Evolutionary conservation across 2,888 invertebrate species (phyloP).

Genomic region (Brachypalpus laphriformis): DNA sequence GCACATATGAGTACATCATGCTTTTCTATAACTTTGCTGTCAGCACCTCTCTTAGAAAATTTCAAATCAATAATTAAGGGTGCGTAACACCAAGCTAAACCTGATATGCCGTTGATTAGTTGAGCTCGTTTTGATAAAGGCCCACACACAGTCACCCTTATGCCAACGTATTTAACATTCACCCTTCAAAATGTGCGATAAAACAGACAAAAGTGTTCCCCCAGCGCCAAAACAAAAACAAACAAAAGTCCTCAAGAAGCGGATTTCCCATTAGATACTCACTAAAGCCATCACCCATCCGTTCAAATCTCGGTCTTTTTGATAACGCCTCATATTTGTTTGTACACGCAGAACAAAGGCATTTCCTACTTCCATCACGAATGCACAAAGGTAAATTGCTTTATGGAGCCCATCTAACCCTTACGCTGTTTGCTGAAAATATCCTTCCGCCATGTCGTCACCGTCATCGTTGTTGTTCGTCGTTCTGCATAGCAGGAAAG

Average conservation of each 20-base stretch:
- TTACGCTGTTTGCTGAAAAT: conserved; percentile 57
- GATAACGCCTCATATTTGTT: conserved; percentile 72
- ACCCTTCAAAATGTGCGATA: conserved; percentile 31
- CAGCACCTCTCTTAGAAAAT: neutral
- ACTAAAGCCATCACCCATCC: conserved; percentile 68
- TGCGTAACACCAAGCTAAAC: conserved; percentile 17
- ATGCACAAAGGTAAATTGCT: conserved; percentile 73
- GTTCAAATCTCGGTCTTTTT: conserved; percentile 65
- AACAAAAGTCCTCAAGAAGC: conserved; percentile 67
- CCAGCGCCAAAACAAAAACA: conserved; percentile 38
- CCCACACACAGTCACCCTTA: conserved; percentile 1
- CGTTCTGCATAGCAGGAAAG: neutral
- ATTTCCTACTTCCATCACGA: conserved; percentile 66
- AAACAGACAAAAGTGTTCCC: conserved; percentile 38
- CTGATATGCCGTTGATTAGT: conserved; percentile 50
- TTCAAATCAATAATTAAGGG: conserved; percentile 32
- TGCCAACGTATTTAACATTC: conserved; percentile 42
- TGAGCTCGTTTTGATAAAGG: conserved; percentile 56
- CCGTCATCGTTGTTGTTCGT: neutral
- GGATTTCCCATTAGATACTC: conserved; percentile 71
- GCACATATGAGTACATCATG: no score
- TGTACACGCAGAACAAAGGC: conserved; percentile 68
- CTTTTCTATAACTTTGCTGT: neutral
- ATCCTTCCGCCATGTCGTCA: conserved; percentile 34
- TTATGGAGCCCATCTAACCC: conserved; percentile 54